Base-by-base conservation (phyloP, 1,140 invertebrate species). In the Lasaia peninsularis region DNA sequence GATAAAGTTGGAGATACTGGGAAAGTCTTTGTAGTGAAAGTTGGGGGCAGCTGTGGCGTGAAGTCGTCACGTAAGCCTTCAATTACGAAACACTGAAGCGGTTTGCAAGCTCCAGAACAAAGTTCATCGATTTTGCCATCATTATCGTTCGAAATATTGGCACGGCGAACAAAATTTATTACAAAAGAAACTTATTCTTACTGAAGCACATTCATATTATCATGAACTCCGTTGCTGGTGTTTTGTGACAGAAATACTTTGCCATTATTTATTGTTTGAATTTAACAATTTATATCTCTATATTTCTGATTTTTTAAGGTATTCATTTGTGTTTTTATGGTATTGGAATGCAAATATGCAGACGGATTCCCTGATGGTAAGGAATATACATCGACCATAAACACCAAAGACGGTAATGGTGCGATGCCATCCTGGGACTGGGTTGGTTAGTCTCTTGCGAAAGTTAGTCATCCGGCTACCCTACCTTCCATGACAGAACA, bases 31-130 rank as follows among this genome's bases (percentile, higher is more conserved):
- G 78, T 71, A 68, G 73, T 59, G 67, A 63, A 76, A 82, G 73
- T 80, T 82, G 65, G 63, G 69, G 78, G 62, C 82, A 84, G 84
- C 76, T 86, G 84, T 62, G 80, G 76, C 78, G 71, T 56, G 52
- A 66, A 73, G 65, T 77, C 79, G 78, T 86, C 85, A 88, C 82
- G 85, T 88, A 88, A 86, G 80, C 78, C 80, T 80, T 84, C 85
- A 88, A 86, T 88, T 88, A 88, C 82, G 78, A 83, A 87, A 83
- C 80, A 83, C 69, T 76, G 74, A 70, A 86, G 78, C 77, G 77
- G 75, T 76, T 83, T 78, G 76, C 75, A 69, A 72, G 53, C 53
- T 73, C 73, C 71, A 69, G 72, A 78, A 80, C 80, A 82, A 88
- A 86, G 77, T 86, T 86, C 73, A 70, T 69, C 77, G 72, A 78